Evolutionary conservation across 2,113 vertebrate genomes (phyloP), one percentile per base, ranked within the genome.

Genomic region (Chrysemys picta): DNA sequence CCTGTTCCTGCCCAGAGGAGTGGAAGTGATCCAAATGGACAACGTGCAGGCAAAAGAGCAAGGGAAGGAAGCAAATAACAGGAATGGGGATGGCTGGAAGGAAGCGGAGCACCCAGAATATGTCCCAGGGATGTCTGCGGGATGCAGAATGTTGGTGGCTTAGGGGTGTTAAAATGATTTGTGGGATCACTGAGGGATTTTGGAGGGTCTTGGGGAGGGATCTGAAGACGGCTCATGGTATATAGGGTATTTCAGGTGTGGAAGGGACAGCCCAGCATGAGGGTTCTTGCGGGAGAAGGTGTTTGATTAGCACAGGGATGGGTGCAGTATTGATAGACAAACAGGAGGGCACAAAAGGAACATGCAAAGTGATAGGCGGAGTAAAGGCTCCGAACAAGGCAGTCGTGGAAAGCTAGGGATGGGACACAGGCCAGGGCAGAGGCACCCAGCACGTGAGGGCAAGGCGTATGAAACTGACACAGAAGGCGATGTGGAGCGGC

Each of bases 1-100:
- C 17, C 35, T 21, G 35, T 35, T 65, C 62, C 31, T 65, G 62
- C 62, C 62, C 62, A 65, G 62, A 35, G 62, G 62, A 2, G 31
- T 21, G 35, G 5, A 10, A 19, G 31, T n/a, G 35, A n/a, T 69
- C 65, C 65, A n/a, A n/a, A 69, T 69, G 17, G 31, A 38, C 16
- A 38, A 45, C 38, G 76, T 3, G 82, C 21, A 29, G 21, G 16
- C 47, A 76, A 94, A 86, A 10, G 21, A 9, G 84, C 14, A 47
- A 87, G 88, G 53, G 45, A 87, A 93, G 56, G 22, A 93, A 96
- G 81, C 80, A 94, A 89, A 91, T 91, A 12, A 22, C 65, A 24
- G 19, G 31, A 69, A n/a, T 8, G n/a, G 62, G 35, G 35, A n/a
- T 38, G 17, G 65, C 65, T 69, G 35, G 17, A 17, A n/a, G 65